phyloP scores from a whole-genome alignment of 2,797 vertebrate species.

The Distichodus sexfasciatus region DNA sequence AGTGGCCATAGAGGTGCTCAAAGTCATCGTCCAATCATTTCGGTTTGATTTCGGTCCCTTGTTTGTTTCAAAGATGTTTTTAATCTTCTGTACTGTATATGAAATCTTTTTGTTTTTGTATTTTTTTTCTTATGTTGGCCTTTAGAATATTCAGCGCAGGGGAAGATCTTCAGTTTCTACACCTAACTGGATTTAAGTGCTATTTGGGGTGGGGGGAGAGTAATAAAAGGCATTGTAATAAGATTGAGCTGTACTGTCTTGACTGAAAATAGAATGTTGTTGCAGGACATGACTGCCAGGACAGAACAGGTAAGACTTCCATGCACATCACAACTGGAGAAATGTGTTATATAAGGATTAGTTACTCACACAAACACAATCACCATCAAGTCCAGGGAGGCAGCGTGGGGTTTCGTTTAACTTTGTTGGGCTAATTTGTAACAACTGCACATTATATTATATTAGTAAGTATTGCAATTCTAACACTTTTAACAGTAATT shows the following conservation, averaged over 20 bases:
- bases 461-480: too few relatives aligned
- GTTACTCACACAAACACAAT: too few relatives aligned
- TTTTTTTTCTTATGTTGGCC: constrained; percentile 62
- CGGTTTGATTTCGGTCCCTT: constrained; percentile 18
- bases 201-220: constrained; percentile 63
- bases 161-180: constrained; percentile 60
- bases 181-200: constrained; percentile 41
- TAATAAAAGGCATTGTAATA: constrained; percentile 70
- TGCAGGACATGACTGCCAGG: too few relatives aligned
- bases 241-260: constrained; percentile 26
- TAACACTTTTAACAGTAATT: too few relatives aligned
- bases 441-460: too few relatives aligned
- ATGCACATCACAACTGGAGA: too few relatives aligned
- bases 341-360: too few relatives aligned
- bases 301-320: too few relatives aligned
- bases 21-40: constrained; percentile 10
- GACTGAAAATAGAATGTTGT: background rate
- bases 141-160: constrained; percentile 65
- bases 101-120: constrained; percentile 53
- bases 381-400: too few relatives aligned
- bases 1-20: constrained; percentile 45
- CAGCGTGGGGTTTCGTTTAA: too few relatives aligned
- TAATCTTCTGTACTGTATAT: constrained; percentile 53
- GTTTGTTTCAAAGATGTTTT: constrained; percentile 45
- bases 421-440: too few relatives aligned